Evolutionary conservation across 2,113 vertebrate species (phyloP).

Genomic region (Pimephales promelas): DNA sequence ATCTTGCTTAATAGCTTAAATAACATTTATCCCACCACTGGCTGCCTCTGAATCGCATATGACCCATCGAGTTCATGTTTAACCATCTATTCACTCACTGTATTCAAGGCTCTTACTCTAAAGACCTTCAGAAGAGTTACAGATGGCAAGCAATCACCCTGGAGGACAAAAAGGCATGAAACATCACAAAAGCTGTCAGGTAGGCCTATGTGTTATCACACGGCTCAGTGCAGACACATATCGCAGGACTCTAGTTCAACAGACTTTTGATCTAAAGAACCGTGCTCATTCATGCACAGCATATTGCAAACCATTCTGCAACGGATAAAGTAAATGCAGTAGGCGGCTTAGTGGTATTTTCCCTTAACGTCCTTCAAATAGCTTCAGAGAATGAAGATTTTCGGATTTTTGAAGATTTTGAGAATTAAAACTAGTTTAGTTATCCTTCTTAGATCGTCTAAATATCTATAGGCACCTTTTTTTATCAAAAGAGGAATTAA

Average conservation of each 20-base stretch:
- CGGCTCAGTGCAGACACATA: constrained; percentile 13
- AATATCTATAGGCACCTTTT: neutral
- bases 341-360: neutral
- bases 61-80: constrained; percentile 10
- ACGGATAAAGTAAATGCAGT: neutral
- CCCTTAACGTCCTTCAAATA: neutral
- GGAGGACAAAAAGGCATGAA: constrained; percentile 21
- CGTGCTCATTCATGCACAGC: constrained; percentile 1
- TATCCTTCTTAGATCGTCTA: neutral
- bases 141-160: constrained; percentile 23
- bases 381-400: neutral
- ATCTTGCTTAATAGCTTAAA: neutral
- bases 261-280: neutral
- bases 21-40: neutral
- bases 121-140: constrained; percentile 14
- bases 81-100: neutral
- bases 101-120: neutral
- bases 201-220: neutral
- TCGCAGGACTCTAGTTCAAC: neutral
- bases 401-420: too few species aligned
- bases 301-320: neutral
- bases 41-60: neutral
- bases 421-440: neutral
- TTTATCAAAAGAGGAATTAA: too few species aligned
- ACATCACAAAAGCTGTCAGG: constrained; percentile 16